These are phyloP conservation scores for Nomada goodeniana DNA, from an alignment of 2,888 invertebrate species.

Conservation along the genomic window DNA sequence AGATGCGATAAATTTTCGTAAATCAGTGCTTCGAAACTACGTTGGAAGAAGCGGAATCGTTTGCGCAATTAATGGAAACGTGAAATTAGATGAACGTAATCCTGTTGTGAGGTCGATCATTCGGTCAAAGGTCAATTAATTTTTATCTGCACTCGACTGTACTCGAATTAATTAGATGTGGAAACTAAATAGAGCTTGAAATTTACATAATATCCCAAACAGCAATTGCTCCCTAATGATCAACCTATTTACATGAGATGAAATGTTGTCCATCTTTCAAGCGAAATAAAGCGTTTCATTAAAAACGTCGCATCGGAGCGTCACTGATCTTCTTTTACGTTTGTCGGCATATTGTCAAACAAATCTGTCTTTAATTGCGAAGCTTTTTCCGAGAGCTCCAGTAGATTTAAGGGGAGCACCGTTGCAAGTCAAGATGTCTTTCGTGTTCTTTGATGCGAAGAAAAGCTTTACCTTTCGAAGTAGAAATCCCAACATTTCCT, in stretches of 20 bases:
- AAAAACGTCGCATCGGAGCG: neutral
- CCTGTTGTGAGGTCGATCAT: too few species aligned
- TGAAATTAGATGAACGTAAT: too few species aligned
- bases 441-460: slow-evolving; percentile 24
- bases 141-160: too few species aligned
- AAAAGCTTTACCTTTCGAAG: slow-evolving; percentile 60
- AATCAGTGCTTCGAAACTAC: neutral
- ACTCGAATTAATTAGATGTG: neutral
- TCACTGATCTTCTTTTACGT: slow-evolving; percentile 6
- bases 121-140: too few species aligned
- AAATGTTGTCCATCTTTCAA: neutral
- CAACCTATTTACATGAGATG: neutral
- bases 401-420: neutral
- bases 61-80: too few species aligned
- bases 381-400: neutral
- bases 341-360: slow-evolving; percentile 7
- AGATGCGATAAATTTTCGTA: neutral
- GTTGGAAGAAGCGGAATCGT: too few species aligned
- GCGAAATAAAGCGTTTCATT: neutral
- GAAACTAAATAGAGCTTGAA: neutral
- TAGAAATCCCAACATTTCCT: slow-evolving; percentile 53
- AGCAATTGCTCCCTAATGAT: neutral
- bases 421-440: slow-evolving; percentile 2
- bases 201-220: neutral
- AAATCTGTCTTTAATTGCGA: slow-evolving; percentile 39